These are phyloP conservation scores for Chrysolina haemoptera DNA, from an alignment of 2,888 invertebrate species.

Conservation along the genomic window DNA sequence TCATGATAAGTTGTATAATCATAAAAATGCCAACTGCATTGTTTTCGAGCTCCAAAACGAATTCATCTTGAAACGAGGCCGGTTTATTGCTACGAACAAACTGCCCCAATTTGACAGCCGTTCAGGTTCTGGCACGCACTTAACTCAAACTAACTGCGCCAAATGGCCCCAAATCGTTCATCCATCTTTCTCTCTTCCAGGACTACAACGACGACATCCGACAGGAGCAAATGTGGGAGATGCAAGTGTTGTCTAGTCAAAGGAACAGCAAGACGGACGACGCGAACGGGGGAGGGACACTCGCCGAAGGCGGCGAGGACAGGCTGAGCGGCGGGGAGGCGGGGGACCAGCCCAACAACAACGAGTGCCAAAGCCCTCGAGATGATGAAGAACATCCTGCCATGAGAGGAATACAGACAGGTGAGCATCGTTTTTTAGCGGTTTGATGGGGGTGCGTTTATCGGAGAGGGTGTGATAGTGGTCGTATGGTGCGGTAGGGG, in stretches of 20 bases:
- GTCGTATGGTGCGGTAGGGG: too few species aligned
- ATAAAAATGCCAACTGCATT: too few species aligned
- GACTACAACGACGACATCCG: slow-evolving; percentile 94
- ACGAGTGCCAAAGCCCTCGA: slow-evolving; percentile 68
- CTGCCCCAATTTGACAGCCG: not conserved
- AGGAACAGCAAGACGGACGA: slow-evolving; percentile 65
- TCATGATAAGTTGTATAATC: too few species aligned
- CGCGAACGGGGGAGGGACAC: slow-evolving; percentile 54
- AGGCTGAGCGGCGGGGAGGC: slow-evolving; percentile 68
- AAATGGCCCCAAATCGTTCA: slow-evolving; percentile 9
- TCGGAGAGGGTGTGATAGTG: not conserved
- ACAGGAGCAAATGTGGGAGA: slow-evolving; percentile 89
- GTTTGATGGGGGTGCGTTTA: not conserved
- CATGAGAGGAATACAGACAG: slow-evolving; percentile 73
- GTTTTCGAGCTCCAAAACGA: too few species aligned
- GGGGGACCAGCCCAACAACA: slow-evolving; percentile 51
- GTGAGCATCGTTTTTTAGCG: slow-evolving; percentile 42
- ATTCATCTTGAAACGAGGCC: too few species aligned
- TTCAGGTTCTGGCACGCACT: too few species aligned
- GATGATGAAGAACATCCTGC: slow-evolving; percentile 73
- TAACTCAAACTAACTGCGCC: not conserved
- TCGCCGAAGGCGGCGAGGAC: slow-evolving; percentile 68
- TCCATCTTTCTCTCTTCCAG: slow-evolving; percentile 69
- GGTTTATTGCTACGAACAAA: not conserved
- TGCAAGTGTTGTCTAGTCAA: slow-evolving; percentile 80